Conservation (phyloP, 1,140 invertebrate species). For the Penaeus japonicus region DNA sequence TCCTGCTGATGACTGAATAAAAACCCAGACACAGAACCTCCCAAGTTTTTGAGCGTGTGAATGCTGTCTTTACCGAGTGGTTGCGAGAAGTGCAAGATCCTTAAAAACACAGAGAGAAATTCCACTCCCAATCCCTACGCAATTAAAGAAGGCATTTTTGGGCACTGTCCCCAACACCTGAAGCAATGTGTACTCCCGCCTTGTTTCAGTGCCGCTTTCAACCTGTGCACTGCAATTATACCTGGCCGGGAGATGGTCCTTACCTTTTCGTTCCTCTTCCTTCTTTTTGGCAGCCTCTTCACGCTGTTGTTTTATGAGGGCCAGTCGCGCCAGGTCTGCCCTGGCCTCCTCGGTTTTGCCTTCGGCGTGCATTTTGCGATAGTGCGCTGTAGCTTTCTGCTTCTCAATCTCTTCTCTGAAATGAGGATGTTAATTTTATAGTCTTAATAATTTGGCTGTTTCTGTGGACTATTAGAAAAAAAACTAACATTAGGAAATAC, state of each 20-base stretch:
- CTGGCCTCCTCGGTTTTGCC: constrained; percentile 95
- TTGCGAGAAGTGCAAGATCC: too few relatives aligned
- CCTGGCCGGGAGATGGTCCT: constrained; percentile 54
- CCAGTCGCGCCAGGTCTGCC: constrained; percentile 85
- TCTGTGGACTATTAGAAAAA: too few relatives aligned
- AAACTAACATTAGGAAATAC: too few relatives aligned
- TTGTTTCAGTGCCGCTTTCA: too few relatives aligned
- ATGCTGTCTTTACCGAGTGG: too few relatives aligned
- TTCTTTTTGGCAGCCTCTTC: constrained; percentile 91
- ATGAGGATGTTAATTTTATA: neutral
- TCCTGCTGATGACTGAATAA: too few relatives aligned
- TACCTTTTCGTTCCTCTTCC: constrained; percentile 84
- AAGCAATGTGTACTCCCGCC: neutral
- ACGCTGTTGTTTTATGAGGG: constrained; percentile 79
- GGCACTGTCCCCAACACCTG: too few relatives aligned
- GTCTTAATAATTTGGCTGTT: neutral
- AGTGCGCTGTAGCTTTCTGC: constrained; percentile 84
- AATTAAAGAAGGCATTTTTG: too few relatives aligned
- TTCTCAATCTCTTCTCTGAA: constrained; percentile 90
- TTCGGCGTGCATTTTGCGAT: constrained; percentile 90
- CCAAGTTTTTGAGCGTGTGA: too few relatives aligned
- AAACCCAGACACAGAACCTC: too few relatives aligned
- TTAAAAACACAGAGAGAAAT: too few relatives aligned
- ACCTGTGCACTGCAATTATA: neutral
- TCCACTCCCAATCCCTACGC: too few relatives aligned